phyloP scores from a whole-genome alignment of 2,797 vertebrate species.

The Onychomys arenicola region DNA sequence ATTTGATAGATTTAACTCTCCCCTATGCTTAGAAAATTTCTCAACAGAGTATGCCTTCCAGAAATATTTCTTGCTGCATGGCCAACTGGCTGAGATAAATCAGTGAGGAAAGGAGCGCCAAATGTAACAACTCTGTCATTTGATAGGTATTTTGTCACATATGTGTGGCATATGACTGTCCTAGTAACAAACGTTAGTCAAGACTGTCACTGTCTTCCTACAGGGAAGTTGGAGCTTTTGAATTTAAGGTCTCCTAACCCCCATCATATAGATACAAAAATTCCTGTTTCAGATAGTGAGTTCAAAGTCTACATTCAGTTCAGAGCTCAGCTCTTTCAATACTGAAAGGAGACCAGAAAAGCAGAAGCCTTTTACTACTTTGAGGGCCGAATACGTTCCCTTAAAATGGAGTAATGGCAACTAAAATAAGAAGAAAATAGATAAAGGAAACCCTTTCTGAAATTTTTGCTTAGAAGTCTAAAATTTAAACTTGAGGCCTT shows the following conservation, averaged over 20 bases:
- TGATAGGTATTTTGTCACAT: not conserved
- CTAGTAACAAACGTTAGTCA: not conserved
- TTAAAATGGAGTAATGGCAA: conserved; percentile 39
- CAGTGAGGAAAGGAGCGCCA: not conserved
- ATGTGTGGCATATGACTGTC: not conserved
- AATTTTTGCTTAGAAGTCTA: conserved; percentile 70
- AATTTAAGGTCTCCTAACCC: not conserved
- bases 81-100: not conserved
- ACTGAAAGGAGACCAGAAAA: not conserved
- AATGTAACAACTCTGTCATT: not conserved
- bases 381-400: conserved; percentile 18
- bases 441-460: conserved; percentile 63
- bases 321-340: not conserved
- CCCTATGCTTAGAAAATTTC: not conserved
- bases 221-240: not conserved
- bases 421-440: conserved; percentile 26
- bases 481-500: conserved; percentile 59
- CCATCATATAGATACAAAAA: not conserved
- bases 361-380: not conserved
- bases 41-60: not conserved
- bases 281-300: not conserved
- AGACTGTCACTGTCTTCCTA: not conserved
- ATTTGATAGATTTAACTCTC: not conserved
- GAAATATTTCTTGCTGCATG: conserved; percentile 7
- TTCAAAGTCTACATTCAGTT: conserved; percentile 3